Conservation (phyloP, 2,113 vertebrate species). For the Sorex araneus region DNA sequence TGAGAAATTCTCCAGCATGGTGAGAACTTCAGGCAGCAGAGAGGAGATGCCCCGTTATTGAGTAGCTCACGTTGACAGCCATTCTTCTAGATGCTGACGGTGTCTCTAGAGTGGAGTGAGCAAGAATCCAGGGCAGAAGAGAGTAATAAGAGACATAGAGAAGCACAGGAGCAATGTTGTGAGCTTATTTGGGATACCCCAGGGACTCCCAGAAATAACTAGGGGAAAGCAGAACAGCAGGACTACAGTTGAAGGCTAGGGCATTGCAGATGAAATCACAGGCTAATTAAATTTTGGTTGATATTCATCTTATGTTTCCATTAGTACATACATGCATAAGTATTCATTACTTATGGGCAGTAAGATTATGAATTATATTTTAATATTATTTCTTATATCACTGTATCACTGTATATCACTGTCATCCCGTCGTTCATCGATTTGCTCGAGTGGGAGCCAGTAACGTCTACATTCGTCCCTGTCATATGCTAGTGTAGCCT, state of each 20-base stretch:
- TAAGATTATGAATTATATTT: conserved; percentile 14
- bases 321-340: neutral
- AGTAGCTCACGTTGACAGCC: neutral
- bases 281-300: neutral
- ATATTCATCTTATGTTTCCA: neutral
- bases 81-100: neutral
- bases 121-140: neutral
- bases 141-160: neutral
- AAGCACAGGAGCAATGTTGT: neutral
- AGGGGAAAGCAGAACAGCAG: neutral
- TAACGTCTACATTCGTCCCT: too few species aligned
- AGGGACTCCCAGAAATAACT: neutral
- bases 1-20: too few species aligned
- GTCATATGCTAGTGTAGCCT: too few species aligned
- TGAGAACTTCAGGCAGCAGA: neutral
- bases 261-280: neutral
- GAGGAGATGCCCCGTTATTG: too few species aligned
- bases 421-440: too few species aligned
- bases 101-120: neutral
- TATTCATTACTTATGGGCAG: neutral
- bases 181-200: neutral
- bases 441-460: too few species aligned
- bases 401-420: too few species aligned
- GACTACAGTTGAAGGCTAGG: neutral
- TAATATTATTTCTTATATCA: conserved; percentile 1